Percentiles rank a stretch among this genome's conserved stretches.
Evolutionary conservation across 2,888 invertebrate genomes (phyloP).

Genomic region (Tipula unca): DNA sequence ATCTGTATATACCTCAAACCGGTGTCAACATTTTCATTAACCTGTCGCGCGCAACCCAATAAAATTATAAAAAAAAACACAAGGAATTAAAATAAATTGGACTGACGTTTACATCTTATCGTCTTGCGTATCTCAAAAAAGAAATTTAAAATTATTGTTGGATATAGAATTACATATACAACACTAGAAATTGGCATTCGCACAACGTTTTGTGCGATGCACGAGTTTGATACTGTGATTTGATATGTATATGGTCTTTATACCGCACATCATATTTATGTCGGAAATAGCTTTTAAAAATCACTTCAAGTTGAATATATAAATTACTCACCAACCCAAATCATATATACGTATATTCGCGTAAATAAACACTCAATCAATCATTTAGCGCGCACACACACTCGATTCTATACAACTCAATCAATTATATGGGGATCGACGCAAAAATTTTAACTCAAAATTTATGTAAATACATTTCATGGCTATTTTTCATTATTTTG

Average conservation of each 20-base stretch:
- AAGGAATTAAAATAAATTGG: background rate
- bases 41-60: background rate
- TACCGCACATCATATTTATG: background rate
- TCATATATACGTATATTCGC: background rate
- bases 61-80: background rate
- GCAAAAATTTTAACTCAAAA: background rate
- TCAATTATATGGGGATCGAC: background rate
- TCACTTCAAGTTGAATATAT: background rate
- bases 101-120: constrained; percentile 8
- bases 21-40: no score
- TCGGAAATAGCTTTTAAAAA: background rate
- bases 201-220: background rate
- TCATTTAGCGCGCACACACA: background rate
- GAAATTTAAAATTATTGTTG: background rate
- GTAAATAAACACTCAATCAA: background rate
- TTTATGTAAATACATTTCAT: background rate
- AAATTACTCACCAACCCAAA: background rate
- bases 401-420: background rate
- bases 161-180: background rate
- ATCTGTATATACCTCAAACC: no score
- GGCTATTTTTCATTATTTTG: background rate
- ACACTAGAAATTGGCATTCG: background rate
- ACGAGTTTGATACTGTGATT: background rate
- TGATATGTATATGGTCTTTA: background rate
- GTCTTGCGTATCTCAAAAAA: background rate